Percentiles rank a stretch among this genome's conserved stretches.
Evolutionary conservation across 1,140 invertebrate species (phyloP).

Genomic region (Calosoma granatense): DNA sequence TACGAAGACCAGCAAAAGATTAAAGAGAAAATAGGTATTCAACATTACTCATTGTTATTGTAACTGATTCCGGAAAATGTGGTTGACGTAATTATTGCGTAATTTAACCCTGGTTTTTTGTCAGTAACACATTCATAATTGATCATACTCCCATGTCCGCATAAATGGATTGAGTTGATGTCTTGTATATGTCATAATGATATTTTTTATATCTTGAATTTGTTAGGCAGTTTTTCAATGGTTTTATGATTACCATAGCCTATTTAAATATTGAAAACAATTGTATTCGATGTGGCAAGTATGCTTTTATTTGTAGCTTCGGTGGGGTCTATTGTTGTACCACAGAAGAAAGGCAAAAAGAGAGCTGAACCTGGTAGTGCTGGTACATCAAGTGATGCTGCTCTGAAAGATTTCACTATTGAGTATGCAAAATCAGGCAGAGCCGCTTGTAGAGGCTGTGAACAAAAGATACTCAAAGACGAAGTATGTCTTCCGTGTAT

Average conservation of each 20-base stretch:
- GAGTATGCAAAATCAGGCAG: constrained; percentile 85
- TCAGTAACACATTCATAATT: no score
- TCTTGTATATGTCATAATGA: no score
- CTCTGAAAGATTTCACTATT: constrained; percentile 59
- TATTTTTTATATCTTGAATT: no score
- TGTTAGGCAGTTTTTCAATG: constrained; percentile 17
- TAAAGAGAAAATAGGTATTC: constrained; percentile 62
- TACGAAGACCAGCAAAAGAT: constrained; percentile 83
- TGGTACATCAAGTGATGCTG: constrained; percentile 24
- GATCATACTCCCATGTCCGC: no score
- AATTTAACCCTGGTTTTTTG: no score
- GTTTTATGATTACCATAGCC: constrained; percentile 11
- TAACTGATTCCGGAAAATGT: no score
- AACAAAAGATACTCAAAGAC: constrained; percentile 77
- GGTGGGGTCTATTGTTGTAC: constrained; percentile 32
- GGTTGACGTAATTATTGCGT: no score
- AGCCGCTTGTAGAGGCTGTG: constrained; percentile 74
- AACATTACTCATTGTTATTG: no score
- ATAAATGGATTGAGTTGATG: no score
- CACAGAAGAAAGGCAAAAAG: constrained; percentile 35
- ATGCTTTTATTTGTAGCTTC: neutral
- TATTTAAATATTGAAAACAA: constrained; percentile 5
- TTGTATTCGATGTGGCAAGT: neutral
- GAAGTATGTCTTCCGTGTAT: constrained; percentile 32
- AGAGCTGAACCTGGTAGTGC: constrained; percentile 24